These are phyloP conservation scores for Muraenolepis orangiensis DNA, from an alignment of 2,797 vertebrate genomes.

Conservation along the genomic window DNA sequence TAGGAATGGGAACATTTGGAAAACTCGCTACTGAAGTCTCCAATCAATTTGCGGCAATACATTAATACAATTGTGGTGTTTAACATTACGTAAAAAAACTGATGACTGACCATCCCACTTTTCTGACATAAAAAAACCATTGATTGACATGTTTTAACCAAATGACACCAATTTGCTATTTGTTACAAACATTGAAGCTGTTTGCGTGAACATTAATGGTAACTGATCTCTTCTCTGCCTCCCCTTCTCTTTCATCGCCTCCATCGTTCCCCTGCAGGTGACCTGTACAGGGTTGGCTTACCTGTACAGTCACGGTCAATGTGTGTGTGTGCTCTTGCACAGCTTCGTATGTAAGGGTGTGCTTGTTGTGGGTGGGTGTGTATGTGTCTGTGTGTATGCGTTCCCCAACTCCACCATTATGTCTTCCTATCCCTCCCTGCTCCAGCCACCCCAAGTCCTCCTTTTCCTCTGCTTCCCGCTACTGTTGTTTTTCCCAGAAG, in stretches of 20 bases:
- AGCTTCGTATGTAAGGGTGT: neutral
- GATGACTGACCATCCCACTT: neutral
- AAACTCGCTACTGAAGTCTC: neutral
- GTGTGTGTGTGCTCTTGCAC: neutral
- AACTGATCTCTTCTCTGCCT: neutral
- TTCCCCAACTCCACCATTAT: constrained; percentile 34
- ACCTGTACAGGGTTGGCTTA: neutral
- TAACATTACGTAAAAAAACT: neutral
- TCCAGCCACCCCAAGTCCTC: constrained; percentile 24
- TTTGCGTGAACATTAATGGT: neutral
- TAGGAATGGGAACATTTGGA: neutral
- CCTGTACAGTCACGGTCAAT: neutral
- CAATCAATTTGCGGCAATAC: neutral
- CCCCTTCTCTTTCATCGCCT: neutral
- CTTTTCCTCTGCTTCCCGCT: constrained; percentile 34
- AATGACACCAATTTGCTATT: neutral
- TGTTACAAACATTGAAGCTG: neutral
- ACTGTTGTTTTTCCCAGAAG: constrained; percentile 33
- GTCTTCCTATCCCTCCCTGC: constrained; percentile 30
- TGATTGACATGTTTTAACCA: neutral
- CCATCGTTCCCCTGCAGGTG: neutral
- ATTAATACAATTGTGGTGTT: too few relatives aligned
- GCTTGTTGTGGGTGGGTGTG: neutral
- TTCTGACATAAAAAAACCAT: neutral
- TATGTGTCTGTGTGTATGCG: constrained; percentile 12